Base-by-base conservation (phyloP, 2,113 vertebrate genomes). In the Mionectes macconnelli region DNA sequence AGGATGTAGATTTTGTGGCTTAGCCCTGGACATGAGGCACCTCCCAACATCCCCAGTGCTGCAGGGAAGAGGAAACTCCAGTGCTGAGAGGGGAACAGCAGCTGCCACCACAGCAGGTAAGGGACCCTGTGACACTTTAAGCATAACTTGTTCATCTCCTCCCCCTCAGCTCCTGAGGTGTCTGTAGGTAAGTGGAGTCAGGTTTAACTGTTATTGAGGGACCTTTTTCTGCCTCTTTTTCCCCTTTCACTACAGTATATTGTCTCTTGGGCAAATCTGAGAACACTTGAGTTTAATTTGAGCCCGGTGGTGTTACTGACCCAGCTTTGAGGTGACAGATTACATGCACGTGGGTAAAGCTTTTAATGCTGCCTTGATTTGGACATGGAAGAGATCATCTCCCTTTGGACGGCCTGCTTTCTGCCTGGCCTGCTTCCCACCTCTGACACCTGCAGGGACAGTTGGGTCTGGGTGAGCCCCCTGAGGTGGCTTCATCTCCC, bases 251-350 rank as follows among this genome's bases (percentile, higher is more conserved):
- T 78, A 24, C 20, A 56, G 9, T 13, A 23, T 78, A 3, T 47
- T 90, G 47, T 44, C 52, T 68, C n/a, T 53, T 47, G 21, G 69
- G 42, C 37, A 50, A 45, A 37, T 62, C 47, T 25, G 52, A 45
- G 15, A 68, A 16, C 35, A 52, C 40, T 50, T 84, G 53, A 50
- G 47, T 73, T 72, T 25, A 1, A 2, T 52, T 39, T 69, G 66
- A 85, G 33, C 24, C 68, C 8, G 10, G 2, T 0, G 0, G 14
- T 50, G 7, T 31, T 59, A 33, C 28, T 68, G 74, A 27, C 12
- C 15, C 19, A 49, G 22, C 8, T 81, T 39, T 8, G 39, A 75
- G 28, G 37, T 25, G 33, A 60, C 33, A 67, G 28, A 53, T 30
- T n/a, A 28, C 44, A 45, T 14, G 5, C 27, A 24, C 15, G 18